Conservation (phyloP, 2,888 invertebrate genomes). For the Agrenia bidenticulata region DNA sequence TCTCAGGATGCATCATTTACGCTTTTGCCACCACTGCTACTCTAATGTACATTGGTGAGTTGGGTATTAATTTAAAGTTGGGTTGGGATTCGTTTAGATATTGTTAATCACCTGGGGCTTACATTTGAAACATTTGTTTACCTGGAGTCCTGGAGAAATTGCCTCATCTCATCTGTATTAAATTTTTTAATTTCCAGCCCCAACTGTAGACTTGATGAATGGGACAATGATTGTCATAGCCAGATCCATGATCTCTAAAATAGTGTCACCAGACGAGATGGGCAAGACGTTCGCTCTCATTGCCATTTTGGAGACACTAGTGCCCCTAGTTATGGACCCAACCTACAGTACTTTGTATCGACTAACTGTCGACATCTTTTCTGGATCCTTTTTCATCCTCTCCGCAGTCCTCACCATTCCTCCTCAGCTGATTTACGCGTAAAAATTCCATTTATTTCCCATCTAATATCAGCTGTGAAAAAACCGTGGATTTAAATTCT, state of each 20-base stretch:
- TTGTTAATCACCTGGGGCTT: too few relatives aligned
- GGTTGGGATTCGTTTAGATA: too few relatives aligned
- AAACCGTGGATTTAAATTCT: too few relatives aligned
- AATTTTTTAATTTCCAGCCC: conserved; percentile 25
- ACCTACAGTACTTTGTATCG: conserved; percentile 43
- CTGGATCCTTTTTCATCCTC: conserved; percentile 42
- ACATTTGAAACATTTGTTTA: too few relatives aligned
- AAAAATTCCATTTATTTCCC: too few relatives aligned
- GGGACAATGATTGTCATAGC: conserved; percentile 43
- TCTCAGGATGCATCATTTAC: conserved; percentile 78
- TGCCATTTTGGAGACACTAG: conserved; percentile 38
- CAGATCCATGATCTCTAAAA: conserved; percentile 45
- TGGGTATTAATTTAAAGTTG: too few relatives aligned
- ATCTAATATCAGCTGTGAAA: too few relatives aligned
- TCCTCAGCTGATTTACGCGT: conserved; percentile 41
- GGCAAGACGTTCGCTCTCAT: conserved; percentile 43
- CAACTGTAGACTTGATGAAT: conserved; percentile 42
- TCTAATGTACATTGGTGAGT: conserved; percentile 76
- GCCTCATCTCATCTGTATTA: too few relatives aligned
- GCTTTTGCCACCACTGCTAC: conserved; percentile 76
- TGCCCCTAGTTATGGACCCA: conserved; percentile 41
- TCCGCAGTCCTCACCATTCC: conserved; percentile 45
- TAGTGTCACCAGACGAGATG: conserved; percentile 31
- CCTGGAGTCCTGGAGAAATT: too few relatives aligned
- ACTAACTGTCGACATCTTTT: conserved; percentile 32